A percentile compares a stretch with the other conserved stretches of the same genome.
phyloP scores from a whole-genome alignment of 2,113 vertebrate genomes.

The Sceloporus tristichus region DNA sequence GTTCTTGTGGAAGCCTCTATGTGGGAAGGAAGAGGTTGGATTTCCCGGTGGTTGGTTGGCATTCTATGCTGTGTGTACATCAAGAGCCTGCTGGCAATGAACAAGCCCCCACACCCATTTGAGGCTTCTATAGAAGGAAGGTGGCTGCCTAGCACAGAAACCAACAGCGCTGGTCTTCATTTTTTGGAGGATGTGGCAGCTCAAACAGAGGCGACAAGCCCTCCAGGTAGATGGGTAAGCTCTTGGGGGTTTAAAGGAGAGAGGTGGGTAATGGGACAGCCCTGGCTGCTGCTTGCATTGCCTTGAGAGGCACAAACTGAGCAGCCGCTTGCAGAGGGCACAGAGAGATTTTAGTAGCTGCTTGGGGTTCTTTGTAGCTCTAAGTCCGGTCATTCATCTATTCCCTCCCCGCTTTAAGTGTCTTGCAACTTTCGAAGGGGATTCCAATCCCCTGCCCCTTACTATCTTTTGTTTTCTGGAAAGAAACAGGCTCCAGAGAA shows the following conservation, averaged over 20 bases:
- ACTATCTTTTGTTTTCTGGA: neutral
- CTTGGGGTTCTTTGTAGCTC: neutral
- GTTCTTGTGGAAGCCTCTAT: neutral
- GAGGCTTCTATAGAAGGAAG: neutral
- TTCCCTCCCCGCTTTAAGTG: neutral
- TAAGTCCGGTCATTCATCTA: neutral
- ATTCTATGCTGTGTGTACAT: neutral
- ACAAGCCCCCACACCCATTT: neutral
- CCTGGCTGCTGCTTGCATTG: neutral
- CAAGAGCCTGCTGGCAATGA: neutral
- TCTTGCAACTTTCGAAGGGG: neutral
- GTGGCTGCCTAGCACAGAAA: neutral
- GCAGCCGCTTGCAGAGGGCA: neutral
- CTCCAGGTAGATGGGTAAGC: neutral
- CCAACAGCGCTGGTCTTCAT: neutral
- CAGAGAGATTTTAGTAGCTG: no score
- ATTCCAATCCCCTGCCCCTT: no score
- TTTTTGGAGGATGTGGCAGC: neutral
- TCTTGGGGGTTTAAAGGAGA: neutral
- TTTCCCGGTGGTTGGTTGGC: neutral
- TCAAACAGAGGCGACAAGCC: neutral
- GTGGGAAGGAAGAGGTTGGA: neutral
- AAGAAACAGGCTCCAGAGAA: neutral
- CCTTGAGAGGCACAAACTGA: neutral
- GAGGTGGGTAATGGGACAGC: neutral